A percentile compares a stretch with the other conserved stretches of the same genome.
Evolutionary conservation across 2,888 invertebrate genomes (phyloP).

Genomic region (Agrochola macilenta): DNA sequence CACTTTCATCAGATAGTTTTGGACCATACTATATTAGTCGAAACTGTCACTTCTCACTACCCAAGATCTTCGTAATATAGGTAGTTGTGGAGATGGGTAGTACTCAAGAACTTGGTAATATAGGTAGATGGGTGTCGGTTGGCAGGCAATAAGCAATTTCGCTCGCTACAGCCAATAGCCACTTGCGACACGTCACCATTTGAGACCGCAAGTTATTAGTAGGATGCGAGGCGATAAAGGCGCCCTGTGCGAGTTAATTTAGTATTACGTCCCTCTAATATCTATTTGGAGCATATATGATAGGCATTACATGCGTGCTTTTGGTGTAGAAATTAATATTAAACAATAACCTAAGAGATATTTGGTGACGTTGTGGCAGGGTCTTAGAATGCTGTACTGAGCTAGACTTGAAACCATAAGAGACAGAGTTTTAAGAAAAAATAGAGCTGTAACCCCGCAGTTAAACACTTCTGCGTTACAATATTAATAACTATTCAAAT

Average conservation of each 20-base stretch:
- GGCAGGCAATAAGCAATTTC: constrained; percentile 67
- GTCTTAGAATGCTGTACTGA: not conserved
- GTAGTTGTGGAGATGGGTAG: constrained; percentile 33
- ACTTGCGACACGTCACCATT: constrained; percentile 63
- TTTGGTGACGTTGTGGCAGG: constrained; percentile 3
- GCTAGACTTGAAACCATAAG: not conserved
- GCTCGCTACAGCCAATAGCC: constrained; percentile 66
- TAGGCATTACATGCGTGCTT: constrained; percentile 52
- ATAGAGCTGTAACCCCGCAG: not conserved
- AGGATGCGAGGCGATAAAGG: constrained; percentile 62
- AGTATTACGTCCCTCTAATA: constrained; percentile 60
- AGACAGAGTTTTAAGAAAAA: not conserved
- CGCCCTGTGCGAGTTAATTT: constrained; percentile 63
- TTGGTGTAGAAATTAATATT: constrained; percentile 47
- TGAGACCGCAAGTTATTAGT: constrained; percentile 71
- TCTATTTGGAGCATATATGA: constrained; percentile 55
- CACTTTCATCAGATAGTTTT: not conserved
- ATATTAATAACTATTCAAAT: not conserved
- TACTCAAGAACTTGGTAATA: constrained; percentile 2
- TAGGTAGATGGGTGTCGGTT: constrained; percentile 54
- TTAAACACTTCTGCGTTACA: not conserved
- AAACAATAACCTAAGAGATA: not conserved
- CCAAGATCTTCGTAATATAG: constrained; percentile 36
- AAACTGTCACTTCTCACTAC: constrained; percentile 26
- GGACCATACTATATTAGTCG: not conserved